Evolutionary conservation across 2,113 vertebrate species (phyloP).

Genomic region (Sprattus sprattus): DNA sequence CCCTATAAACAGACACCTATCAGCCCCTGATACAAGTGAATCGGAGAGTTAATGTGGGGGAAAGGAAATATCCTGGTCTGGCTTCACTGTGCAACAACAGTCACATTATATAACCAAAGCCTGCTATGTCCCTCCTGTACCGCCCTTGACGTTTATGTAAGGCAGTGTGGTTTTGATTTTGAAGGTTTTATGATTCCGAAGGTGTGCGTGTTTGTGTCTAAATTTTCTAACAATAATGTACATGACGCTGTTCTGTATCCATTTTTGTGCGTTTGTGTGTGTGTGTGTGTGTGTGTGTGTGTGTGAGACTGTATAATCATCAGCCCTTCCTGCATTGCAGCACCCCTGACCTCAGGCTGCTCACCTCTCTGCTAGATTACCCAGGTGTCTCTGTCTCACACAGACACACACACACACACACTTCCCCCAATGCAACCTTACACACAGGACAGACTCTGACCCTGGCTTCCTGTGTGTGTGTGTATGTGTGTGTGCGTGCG

Average conservation of each 20-base stretch:
- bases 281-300: too few relatives aligned
- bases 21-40: neutral
- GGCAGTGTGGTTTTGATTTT: neutral
- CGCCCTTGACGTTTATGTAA: neutral
- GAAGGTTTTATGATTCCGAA: neutral
- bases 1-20: neutral
- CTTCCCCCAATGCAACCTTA: neutral
- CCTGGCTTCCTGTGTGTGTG: neutral
- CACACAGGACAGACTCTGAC: neutral
- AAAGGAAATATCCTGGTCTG: neutral
- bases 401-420: too few relatives aligned
- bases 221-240: neutral
- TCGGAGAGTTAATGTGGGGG: conserved; percentile 5
- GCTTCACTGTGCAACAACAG: neutral
- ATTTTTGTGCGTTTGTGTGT: neutral
- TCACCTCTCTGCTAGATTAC: neutral
- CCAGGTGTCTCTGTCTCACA: neutral
- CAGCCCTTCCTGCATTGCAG: too few relatives aligned
- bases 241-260: neutral
- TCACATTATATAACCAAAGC: neutral
- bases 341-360: neutral
- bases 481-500: neutral
- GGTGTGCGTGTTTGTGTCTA: neutral
- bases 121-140: neutral
- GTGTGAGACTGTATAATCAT: too few relatives aligned